Evolutionary conservation across 2,797 vertebrate species (phyloP).

Genomic region (Agapornis canus): DNA sequence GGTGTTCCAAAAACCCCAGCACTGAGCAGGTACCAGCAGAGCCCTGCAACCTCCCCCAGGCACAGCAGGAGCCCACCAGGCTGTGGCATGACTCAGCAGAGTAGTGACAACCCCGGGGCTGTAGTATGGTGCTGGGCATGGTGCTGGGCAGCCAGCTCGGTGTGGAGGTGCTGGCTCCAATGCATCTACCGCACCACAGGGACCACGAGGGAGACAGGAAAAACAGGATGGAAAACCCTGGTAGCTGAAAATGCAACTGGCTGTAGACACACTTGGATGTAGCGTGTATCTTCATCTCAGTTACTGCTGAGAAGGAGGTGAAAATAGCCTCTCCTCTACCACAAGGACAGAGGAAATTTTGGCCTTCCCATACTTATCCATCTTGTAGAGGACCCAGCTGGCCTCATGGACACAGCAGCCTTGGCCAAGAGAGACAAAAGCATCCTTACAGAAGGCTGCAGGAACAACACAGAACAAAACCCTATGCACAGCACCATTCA

Average conservation of each 20-base stretch:
- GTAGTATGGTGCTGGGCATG: fast-evolving
- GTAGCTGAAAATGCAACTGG: background rate
- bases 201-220: background rate
- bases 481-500: background rate
- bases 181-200: fast-evolving
- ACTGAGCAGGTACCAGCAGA: background rate
- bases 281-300: background rate
- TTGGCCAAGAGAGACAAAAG: background rate
- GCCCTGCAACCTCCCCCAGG: fast-evolving
- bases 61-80: background rate
- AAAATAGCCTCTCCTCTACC: background rate
- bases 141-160: background rate
- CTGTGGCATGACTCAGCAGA: background rate
- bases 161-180: background rate
- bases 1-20: background rate
- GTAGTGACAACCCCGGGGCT: background rate
- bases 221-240: background rate
- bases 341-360: background rate
- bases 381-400: background rate
- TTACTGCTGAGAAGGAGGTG: background rate
- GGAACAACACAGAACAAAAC: background rate
- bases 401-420: background rate
- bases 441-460: background rate
- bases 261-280: background rate
- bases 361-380: background rate